Conservation (phyloP, 2,888 invertebrate species). For the Torymus auratus region DNA sequence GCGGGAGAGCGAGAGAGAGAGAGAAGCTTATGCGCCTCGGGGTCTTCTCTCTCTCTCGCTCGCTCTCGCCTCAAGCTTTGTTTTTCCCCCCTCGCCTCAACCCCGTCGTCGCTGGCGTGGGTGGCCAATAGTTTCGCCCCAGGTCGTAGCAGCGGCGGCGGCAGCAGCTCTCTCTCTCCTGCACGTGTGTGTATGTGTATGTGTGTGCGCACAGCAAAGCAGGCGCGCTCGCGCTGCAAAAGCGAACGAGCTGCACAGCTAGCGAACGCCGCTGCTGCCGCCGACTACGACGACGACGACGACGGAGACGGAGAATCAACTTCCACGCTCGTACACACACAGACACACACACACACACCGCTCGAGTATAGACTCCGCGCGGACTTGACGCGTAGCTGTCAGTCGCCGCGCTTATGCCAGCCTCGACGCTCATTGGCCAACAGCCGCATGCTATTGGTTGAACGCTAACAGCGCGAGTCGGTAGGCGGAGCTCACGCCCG, state of each 20-base stretch:
- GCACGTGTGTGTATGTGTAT: no score
- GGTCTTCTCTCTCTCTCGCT: slow-evolving; percentile 64
- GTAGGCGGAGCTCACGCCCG: neutral
- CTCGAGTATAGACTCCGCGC: slow-evolving; percentile 65
- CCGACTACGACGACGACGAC: neutral
- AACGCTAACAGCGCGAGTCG: slow-evolving; percentile 40
- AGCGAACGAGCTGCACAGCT: slow-evolving; percentile 38
- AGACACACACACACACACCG: neutral
- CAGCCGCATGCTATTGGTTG: slow-evolving; percentile 64
- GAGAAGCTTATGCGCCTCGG: slow-evolving; percentile 63
- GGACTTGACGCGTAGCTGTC: slow-evolving; percentile 65
- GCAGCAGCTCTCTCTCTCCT: slow-evolving; percentile 6
- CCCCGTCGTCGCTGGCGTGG: slow-evolving; percentile 67
- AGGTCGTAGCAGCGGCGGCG: slow-evolving; percentile 44
- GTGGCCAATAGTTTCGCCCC: slow-evolving; percentile 75
- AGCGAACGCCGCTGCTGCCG: no score
- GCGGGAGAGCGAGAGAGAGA: neutral
- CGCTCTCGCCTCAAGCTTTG: slow-evolving; percentile 62
- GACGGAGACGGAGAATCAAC: slow-evolving; percentile 5
- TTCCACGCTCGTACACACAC: slow-evolving; percentile 9
- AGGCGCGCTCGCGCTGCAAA: slow-evolving; percentile 22
- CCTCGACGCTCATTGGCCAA: slow-evolving; percentile 62
- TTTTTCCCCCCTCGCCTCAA: slow-evolving; percentile 59
- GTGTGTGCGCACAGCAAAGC: no score
- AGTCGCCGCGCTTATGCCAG: neutral